phyloP scores from a whole-genome alignment of 2,888 invertebrate genomes.

The Cremastobaeus sp. region DNA sequence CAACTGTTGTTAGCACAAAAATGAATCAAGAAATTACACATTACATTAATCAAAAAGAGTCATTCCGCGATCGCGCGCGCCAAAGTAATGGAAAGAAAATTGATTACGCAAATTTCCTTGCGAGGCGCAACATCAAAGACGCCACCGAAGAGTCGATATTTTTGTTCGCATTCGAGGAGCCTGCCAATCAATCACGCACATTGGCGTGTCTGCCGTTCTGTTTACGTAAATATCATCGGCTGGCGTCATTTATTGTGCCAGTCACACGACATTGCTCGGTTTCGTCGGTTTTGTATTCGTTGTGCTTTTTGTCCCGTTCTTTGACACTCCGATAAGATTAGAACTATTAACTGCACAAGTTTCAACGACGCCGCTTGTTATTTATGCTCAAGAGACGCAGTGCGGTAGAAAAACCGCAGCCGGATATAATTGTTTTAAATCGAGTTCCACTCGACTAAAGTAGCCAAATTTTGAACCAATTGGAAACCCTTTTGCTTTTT shows the following conservation, averaged over 20 bases:
- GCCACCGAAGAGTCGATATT: background rate
- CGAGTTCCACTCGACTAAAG: too few species aligned
- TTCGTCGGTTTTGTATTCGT: slow-evolving; percentile 40
- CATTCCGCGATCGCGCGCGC: too few species aligned
- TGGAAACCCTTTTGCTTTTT: too few species aligned
- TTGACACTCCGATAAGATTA: slow-evolving; percentile 52
- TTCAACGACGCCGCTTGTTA: slow-evolving; percentile 18
- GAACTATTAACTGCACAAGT: slow-evolving; percentile 33
- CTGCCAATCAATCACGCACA: slow-evolving; percentile 59
- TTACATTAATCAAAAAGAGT: too few species aligned
- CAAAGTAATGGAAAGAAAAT: background rate
- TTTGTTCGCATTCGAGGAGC: slow-evolving; percentile 22
- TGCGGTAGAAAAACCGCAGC: slow-evolving; percentile 2
- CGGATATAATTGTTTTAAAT: slow-evolving; percentile 11
- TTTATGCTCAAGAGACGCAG: slow-evolving; percentile 15
- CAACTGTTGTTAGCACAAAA: too few species aligned
- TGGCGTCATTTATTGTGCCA: slow-evolving; percentile 63
- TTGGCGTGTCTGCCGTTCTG: slow-evolving; percentile 48
- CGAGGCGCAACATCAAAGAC: background rate
- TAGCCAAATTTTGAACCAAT: too few species aligned
- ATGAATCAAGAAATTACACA: too few species aligned
- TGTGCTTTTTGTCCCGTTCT: slow-evolving; percentile 40
- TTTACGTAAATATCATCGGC: slow-evolving; percentile 64
- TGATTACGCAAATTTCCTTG: background rate
- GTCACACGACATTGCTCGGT: slow-evolving; percentile 66